phyloP scores from a whole-genome alignment of 2,113 vertebrate species.

The Hypanus sabinus region DNA sequence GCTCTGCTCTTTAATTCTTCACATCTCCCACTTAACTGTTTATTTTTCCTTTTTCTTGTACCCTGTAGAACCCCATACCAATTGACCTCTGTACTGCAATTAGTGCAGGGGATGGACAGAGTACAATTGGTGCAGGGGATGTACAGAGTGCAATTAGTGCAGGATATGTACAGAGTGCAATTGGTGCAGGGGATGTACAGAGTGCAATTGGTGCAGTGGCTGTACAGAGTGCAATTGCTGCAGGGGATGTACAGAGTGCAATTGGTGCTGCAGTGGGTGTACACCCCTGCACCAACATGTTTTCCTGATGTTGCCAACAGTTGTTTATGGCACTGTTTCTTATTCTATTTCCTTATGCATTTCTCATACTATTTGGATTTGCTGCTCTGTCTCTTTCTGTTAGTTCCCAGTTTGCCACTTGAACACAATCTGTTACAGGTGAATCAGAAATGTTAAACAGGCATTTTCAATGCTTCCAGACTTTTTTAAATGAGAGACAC shows the following conservation, averaged over 20 bases:
- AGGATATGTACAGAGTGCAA: too few species aligned
- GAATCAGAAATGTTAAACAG: background rate
- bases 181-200: too few species aligned
- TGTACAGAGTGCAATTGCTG: too few species aligned
- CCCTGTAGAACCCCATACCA: background rate
- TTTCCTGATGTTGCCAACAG: background rate
- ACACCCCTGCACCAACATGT: too few species aligned
- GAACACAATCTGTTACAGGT: background rate
- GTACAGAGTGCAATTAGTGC: too few species aligned
- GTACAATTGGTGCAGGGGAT: too few species aligned
- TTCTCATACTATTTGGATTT: background rate
- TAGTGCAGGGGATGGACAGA: too few species aligned
- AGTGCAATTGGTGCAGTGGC: too few species aligned
- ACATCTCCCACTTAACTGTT: background rate
- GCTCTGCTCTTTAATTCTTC: background rate
- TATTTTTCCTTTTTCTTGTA: background rate
- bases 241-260: too few species aligned
- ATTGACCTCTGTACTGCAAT: too few species aligned
- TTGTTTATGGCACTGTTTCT: background rate
- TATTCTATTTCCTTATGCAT: background rate
- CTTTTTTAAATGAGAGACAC: background rate
- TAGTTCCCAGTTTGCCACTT: background rate
- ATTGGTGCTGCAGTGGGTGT: too few species aligned
- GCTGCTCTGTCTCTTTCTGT: background rate
- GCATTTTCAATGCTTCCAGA: background rate